A percentile compares a stretch with the other conserved stretches of the same genome.
Evolutionary conservation across 1,140 invertebrate genomes (phyloP).

Genomic region (Antheraea mylitta): DNA sequence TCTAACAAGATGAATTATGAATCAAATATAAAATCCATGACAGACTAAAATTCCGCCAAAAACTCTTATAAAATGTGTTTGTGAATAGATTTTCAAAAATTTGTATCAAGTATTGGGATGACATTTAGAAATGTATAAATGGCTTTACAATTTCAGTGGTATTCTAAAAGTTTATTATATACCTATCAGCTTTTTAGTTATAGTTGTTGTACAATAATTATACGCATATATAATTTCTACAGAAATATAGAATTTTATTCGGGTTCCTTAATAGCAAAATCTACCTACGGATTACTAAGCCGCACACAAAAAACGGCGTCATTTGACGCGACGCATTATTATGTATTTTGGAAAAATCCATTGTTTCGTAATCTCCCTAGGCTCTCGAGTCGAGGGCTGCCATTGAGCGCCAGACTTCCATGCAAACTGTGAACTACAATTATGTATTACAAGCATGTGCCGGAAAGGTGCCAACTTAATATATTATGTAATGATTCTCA

Average conservation of each 20-base stretch:
- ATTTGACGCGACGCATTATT: conserved; percentile 71
- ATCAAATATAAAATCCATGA: too few relatives aligned
- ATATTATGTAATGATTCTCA: conserved; percentile 48
- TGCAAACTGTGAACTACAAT: conserved; percentile 48
- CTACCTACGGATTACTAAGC: conserved; percentile 48
- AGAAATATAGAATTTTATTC: background rate
- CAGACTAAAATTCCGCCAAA: too few relatives aligned
- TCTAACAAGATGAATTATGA: too few relatives aligned
- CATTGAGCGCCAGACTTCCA: conserved; percentile 46
- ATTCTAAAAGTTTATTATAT: background rate
- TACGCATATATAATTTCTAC: too few relatives aligned
- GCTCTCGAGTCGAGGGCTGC: conserved; percentile 52
- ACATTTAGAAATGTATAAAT: too few relatives aligned
- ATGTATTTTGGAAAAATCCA: conserved; percentile 75
- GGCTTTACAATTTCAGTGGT: too few relatives aligned
- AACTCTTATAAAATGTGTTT: too few relatives aligned
- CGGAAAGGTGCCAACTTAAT: conserved; percentile 48
- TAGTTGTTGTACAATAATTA: too few relatives aligned
- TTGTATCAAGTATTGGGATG: too few relatives aligned
- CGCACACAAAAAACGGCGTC: conserved; percentile 43
- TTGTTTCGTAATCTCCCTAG: conserved; percentile 73
- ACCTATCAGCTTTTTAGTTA: background rate
- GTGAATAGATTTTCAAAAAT: too few relatives aligned
- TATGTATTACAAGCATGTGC: conserved; percentile 38
- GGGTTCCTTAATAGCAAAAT: background rate